phyloP scores from a whole-genome alignment of 1,140 invertebrate species.

The Medauroidea extradentata region DNA sequence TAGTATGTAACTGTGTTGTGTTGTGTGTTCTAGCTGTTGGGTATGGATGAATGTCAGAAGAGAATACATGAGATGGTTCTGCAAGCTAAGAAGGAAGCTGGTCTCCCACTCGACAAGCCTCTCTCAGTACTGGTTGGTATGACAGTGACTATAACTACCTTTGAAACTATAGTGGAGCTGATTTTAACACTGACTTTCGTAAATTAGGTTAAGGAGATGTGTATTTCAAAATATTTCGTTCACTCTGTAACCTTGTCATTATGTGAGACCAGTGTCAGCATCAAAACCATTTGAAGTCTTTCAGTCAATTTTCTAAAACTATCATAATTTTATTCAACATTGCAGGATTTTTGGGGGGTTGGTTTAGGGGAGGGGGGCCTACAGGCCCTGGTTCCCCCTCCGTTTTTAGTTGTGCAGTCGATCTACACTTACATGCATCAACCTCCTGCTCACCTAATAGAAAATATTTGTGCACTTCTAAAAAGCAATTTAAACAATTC shows the following conservation, averaged over 20 bases:
- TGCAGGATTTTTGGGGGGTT: no score
- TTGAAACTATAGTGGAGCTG: not conserved
- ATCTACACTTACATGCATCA: no score
- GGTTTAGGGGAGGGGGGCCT: no score
- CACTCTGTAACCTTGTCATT: not conserved
- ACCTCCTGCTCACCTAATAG: no score
- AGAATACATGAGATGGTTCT: conserved; percentile 71
- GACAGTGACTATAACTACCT: conserved; percentile 10
- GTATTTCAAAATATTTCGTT: not conserved
- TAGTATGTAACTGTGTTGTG: not conserved
- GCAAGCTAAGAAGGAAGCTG: conserved; percentile 60
- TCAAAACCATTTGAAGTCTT: no score
- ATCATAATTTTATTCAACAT: no score
- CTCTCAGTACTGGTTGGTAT: conserved; percentile 66
- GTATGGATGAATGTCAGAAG: conserved; percentile 68
- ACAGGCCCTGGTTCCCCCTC: no score
- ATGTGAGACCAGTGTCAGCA: no score
- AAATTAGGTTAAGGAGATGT: not conserved
- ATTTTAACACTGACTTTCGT: not conserved
- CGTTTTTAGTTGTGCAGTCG: no score
- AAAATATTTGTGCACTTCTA: no score
- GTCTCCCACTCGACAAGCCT: conserved; percentile 52
- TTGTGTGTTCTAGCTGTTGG: conserved; percentile 48
- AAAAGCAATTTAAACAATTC: no score
- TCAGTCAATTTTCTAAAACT: no score